Evolutionary conservation across 2,888 invertebrate species (phyloP).

Genomic region (Dyspetes luteomarginatus): DNA sequence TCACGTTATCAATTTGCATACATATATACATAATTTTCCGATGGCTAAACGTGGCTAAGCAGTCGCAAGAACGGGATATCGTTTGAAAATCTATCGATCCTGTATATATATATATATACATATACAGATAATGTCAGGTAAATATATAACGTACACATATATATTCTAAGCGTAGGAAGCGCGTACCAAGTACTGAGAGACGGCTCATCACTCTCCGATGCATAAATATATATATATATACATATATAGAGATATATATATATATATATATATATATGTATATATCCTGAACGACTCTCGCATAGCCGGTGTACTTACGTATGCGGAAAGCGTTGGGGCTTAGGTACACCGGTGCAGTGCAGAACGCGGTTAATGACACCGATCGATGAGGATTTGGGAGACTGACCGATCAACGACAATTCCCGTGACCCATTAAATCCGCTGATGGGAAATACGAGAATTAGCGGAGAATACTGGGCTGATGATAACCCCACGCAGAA

Average conservation of each 20-base stretch:
- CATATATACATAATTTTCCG: background rate
- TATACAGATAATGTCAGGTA: background rate
- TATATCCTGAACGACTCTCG: constrained; percentile 30
- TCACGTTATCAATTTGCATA: background rate
- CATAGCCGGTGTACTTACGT: constrained; percentile 38
- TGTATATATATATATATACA: background rate
- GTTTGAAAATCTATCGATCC: constrained; percentile 30
- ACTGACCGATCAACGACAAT: constrained; percentile 39
- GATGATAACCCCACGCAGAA: background rate
- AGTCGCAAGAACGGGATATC: constrained; percentile 16
- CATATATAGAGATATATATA: background rate
- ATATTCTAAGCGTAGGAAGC: no score
- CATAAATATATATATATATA: no score
- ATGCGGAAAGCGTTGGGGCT: background rate
- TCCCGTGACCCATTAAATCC: constrained; percentile 13
- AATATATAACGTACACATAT: background rate
- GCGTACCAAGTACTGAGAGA: no score
- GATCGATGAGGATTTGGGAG: constrained; percentile 43
- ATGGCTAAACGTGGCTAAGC: constrained; percentile 4
- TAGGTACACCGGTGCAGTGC: background rate
- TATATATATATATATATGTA: background rate
- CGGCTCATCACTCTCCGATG: no score
- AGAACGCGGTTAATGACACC: constrained; percentile 36
- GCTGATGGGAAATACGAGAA: background rate
- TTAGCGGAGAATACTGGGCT: background rate